These are phyloP conservation scores for Pardosa pseudoannulata DNA, from an alignment of 2,888 invertebrate species.

Conservation along the genomic window DNA sequence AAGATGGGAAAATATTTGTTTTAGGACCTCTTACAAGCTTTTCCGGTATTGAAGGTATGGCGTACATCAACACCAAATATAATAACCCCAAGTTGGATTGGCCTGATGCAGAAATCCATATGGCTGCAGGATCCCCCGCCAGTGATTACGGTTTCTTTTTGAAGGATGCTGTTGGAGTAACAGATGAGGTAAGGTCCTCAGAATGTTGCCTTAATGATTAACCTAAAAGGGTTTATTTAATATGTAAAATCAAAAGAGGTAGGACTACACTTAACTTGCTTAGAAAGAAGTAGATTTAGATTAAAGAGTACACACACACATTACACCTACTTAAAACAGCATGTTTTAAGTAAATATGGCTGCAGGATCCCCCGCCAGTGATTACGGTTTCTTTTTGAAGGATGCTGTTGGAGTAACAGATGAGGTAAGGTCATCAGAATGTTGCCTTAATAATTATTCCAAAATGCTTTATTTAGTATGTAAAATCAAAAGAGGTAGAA, in stretches of 20 bases:
- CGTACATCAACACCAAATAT: conserved; percentile 57
- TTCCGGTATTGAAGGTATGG: conserved; percentile 61
- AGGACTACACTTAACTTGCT: no score
- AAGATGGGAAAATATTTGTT: not conserved
- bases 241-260: no score
- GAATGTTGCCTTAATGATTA: no score
- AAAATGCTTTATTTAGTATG: no score
- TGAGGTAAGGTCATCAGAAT: conserved; percentile 29
- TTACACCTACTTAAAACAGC: no score
- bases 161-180: conserved; percentile 41
- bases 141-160: conserved; percentile 54
- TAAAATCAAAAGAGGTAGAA: no score
- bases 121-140: conserved; percentile 59
- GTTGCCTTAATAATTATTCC: no score
- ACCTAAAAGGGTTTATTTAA: no score
- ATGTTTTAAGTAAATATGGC: no score
- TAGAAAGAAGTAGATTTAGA: no score
- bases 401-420: conserved; percentile 36
- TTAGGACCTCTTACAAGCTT: conserved; percentile 60
- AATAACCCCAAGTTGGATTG: conserved; percentile 36
- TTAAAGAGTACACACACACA: no score
- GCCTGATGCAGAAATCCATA: conserved; percentile 63
- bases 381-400: conserved; percentile 49
- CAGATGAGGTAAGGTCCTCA: conserved; percentile 29
- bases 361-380: conserved; percentile 59